Percentiles rank a stretch among this genome's conserved stretches.
phyloP scores from a whole-genome alignment of 1,140 invertebrate species.

The Drosophila kepulauana region DNA sequence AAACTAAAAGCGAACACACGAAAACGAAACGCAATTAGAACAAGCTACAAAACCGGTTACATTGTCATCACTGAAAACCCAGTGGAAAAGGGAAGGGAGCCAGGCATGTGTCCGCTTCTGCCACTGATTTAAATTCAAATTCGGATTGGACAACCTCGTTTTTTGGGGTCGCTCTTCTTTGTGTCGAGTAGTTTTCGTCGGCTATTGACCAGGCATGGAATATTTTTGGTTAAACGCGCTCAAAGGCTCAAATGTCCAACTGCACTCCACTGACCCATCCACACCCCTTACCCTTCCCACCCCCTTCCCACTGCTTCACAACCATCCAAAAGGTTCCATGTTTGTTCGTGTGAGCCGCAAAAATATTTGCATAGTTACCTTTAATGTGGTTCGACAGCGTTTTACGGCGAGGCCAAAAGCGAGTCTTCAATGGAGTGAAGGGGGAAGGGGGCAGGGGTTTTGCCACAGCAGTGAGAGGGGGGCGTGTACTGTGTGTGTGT shows the following conservation, averaged over 20 bases:
- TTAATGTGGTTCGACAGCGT: slow-evolving; percentile 80
- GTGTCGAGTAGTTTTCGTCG: slow-evolving; percentile 44
- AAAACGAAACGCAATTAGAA: slow-evolving; percentile 62
- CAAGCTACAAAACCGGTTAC: slow-evolving; percentile 32
- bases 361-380: slow-evolving; percentile 85
- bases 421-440: neutral
- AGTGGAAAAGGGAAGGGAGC: neutral
- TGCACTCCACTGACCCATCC: neutral
- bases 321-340: slow-evolving; percentile 49
- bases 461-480: neutral
- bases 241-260: slow-evolving; percentile 21
- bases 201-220: slow-evolving; percentile 73
- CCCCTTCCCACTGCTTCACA: neutral
- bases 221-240: slow-evolving; percentile 64
- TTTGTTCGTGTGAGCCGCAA: slow-evolving; percentile 77
- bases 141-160: neutral
- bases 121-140: slow-evolving; percentile 20
- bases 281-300: neutral
- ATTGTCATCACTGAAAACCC: slow-evolving; percentile 2
- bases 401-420: slow-evolving; percentile 27
- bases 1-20: slow-evolving; percentile 48
- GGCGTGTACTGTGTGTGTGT: too few species aligned
- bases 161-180: neutral
- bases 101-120: slow-evolving; percentile 3
- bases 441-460: slow-evolving; percentile 1